Conservation (phyloP, 2,113 vertebrate genomes). For the Boulengeromyrus knoepffleri region DNA sequence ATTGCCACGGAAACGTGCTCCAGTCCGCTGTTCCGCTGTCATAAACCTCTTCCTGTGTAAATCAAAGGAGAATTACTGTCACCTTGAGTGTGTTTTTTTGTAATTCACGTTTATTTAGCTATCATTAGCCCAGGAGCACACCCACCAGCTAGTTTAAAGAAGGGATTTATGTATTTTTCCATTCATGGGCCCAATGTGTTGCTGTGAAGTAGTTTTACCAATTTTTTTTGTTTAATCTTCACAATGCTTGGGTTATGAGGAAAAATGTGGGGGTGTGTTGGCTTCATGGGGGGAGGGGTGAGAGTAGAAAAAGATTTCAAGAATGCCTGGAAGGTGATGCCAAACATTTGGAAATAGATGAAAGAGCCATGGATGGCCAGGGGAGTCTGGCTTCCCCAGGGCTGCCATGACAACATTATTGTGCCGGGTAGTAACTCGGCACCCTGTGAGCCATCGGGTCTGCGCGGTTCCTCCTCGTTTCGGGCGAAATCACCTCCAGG, state of each 20-base stretch:
- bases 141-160: not conserved
- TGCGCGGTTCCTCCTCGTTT: not conserved
- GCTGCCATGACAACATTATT: not conserved
- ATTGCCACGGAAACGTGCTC: slow-evolving; percentile 34
- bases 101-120: slow-evolving; percentile 26
- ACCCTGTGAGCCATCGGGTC: not conserved
- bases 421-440: not conserved
- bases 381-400: not conserved
- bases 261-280: slow-evolving; percentile 20
- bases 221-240: not conserved
- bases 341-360: not conserved
- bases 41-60: slow-evolving; percentile 31
- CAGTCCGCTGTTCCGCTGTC: not conserved
- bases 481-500: not conserved
- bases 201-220: not conserved
- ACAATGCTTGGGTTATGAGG: not conserved
- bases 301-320: not conserved
- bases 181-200: not conserved
- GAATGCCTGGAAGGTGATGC: not conserved
- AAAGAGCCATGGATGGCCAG: not conserved
- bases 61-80: slow-evolving; percentile 28
- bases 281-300: not conserved
- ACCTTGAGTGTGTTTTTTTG: slow-evolving; percentile 8
- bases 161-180: not conserved
- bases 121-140: slow-evolving; percentile 8